These are phyloP conservation scores for Erpobdella octoculata DNA, from an alignment of 2,888 invertebrate species.

Conservation along the genomic window DNA sequence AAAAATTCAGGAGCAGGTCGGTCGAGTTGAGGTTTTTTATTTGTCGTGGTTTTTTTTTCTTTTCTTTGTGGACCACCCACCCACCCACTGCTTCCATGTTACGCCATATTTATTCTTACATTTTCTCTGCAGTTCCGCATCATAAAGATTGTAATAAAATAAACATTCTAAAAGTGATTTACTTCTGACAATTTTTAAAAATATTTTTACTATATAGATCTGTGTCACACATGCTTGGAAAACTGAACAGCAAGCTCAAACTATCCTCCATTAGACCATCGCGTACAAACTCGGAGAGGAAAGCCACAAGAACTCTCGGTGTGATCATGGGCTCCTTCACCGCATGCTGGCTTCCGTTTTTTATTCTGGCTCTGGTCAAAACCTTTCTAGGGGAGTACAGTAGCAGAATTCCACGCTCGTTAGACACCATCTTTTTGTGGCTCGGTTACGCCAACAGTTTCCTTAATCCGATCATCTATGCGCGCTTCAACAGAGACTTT, in stretches of 20 bases:
- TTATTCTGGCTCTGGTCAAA: conserved; percentile 75
- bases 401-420: conserved; percentile 41
- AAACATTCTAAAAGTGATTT: no score
- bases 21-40: no score
- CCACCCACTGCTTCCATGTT: background rate
- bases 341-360: conserved; percentile 89
- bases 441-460: conserved; percentile 84
- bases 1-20: conserved; percentile 19
- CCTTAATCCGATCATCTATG: conserved; percentile 90
- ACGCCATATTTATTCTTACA: background rate
- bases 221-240: conserved; percentile 17
- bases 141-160: background rate
- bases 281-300: conserved; percentile 60
- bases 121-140: background rate
- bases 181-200: background rate
- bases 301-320: conserved; percentile 87
- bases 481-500: conserved; percentile 86
- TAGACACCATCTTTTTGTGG: conserved; percentile 47
- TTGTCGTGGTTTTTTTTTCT: no score
- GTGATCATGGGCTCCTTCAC: conserved; percentile 91
- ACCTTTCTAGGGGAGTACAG: conserved; percentile 43
- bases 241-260: conserved; percentile 17
- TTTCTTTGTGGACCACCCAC: no score
- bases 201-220: background rate
- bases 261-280: background rate